Conservation (phyloP, 2,113 vertebrate species). For the Genyomyrus donnyi region DNA sequence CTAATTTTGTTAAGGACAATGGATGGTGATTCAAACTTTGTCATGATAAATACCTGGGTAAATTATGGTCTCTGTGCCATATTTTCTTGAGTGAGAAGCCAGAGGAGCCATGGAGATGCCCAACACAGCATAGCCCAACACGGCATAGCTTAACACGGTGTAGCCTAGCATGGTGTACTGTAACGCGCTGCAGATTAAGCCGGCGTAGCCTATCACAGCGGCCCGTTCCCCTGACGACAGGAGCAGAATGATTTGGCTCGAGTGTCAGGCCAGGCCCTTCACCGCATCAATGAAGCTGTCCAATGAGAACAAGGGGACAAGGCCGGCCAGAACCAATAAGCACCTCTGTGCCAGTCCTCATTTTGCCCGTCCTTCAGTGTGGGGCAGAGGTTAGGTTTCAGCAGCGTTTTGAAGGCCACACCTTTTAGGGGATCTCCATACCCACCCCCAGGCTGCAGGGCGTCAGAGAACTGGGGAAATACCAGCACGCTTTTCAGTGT, state of each 20-base stretch:
- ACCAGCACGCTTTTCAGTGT: neutral
- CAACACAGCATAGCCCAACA: neutral
- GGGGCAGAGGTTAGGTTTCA: neutral
- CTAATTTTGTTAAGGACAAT: neutral
- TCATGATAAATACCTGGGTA: neutral
- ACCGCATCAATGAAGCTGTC: neutral
- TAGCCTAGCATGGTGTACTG: neutral
- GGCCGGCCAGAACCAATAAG: neutral
- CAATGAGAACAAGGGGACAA: neutral
- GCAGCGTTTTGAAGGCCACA: neutral
- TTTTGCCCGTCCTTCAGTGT: neutral
- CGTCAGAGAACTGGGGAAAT: neutral
- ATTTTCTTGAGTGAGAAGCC: neutral
- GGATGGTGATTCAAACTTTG: neutral
- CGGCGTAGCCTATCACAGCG: neutral
- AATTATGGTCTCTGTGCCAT: neutral
- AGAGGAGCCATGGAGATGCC: neutral
- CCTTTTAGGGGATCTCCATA: neutral
- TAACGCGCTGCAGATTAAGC: neutral
- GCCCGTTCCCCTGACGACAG: neutral
- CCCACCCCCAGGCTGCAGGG: neutral
- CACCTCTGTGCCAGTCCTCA: neutral
- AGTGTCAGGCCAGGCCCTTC: neutral
- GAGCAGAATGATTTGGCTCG: neutral
- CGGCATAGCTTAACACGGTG: neutral